phyloP scores from a whole-genome alignment of 1,140 invertebrate species.

The Steinernema khuongi region DNA sequence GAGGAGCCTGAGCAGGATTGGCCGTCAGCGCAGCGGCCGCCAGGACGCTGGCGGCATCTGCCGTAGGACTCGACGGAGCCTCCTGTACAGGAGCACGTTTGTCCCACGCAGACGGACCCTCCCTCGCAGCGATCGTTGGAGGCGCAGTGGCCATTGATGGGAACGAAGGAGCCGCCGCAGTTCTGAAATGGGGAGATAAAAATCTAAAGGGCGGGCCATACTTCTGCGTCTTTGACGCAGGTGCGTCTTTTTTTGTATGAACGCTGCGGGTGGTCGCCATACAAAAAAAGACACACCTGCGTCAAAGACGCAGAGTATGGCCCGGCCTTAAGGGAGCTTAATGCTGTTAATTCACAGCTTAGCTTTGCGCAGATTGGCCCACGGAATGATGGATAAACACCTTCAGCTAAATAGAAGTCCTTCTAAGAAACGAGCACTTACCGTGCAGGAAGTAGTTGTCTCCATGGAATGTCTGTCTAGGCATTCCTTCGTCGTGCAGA shows the following conservation, averaged over 20 bases:
- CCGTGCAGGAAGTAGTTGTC: not conserved
- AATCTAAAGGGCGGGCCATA: too few relatives aligned
- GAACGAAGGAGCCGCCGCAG: slow-evolving; percentile 26
- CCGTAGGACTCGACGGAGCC: slow-evolving; percentile 29
- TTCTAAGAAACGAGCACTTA: too few relatives aligned
- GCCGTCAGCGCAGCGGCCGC: slow-evolving; percentile 36
- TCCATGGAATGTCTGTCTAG: not conserved
- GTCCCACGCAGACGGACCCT: slow-evolving; percentile 32
- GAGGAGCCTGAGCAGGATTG: slow-evolving; percentile 34
- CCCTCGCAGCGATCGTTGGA: slow-evolving; percentile 34
- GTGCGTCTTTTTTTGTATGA: too few relatives aligned
- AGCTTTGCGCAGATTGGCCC: too few relatives aligned
- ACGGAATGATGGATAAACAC: too few relatives aligned
- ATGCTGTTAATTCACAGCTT: too few relatives aligned
- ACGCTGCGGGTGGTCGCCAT: too few relatives aligned
- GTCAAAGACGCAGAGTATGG: too few relatives aligned
- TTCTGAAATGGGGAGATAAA: not conserved
- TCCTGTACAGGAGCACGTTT: slow-evolving; percentile 35
- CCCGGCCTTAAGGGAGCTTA: too few relatives aligned
- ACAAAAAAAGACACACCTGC: too few relatives aligned
- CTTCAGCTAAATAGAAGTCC: too few relatives aligned
- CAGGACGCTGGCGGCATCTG: slow-evolving; percentile 31
- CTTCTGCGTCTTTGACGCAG: too few relatives aligned
- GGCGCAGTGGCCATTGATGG: slow-evolving; percentile 29
- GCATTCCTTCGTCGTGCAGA: slow-evolving; percentile 22